Evolutionary conservation across 2,888 invertebrate genomes (phyloP).

Genomic region (Acleris emargana): DNA sequence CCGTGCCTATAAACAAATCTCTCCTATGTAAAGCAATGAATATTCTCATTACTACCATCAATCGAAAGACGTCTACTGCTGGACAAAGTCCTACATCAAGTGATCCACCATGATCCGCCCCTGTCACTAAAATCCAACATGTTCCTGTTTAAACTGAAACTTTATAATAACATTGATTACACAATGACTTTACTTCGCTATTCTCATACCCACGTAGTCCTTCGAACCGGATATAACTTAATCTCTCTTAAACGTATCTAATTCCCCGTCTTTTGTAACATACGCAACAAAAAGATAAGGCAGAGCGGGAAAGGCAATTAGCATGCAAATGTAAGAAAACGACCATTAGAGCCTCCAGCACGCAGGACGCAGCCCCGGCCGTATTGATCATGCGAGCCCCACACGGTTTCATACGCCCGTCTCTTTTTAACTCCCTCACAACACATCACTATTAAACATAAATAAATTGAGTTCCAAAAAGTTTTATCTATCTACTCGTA

Average conservation of each 20-base stretch:
- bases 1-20: background rate
- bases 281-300: slow-evolving; percentile 62
- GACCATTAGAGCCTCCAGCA: slow-evolving; percentile 70
- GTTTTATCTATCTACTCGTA: slow-evolving; percentile 46
- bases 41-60: too few relatives aligned
- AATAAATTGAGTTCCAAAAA: slow-evolving; percentile 61
- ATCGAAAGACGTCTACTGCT: too few relatives aligned
- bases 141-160: too few relatives aligned
- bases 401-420: slow-evolving; percentile 80
- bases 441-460: slow-evolving; percentile 82
- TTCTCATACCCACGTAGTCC: background rate
- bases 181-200: too few relatives aligned
- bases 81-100: too few relatives aligned
- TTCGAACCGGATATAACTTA: slow-evolving; percentile 5
- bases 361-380: slow-evolving; percentile 59
- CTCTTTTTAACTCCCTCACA: slow-evolving; percentile 82
- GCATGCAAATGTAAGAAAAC: slow-evolving; percentile 83
- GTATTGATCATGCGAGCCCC: slow-evolving; percentile 80
- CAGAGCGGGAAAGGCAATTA: slow-evolving; percentile 73
- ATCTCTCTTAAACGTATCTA: slow-evolving; percentile 50
- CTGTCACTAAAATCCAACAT: too few relatives aligned
- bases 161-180: too few relatives aligned
- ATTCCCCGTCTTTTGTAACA: slow-evolving; percentile 70
- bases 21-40: too few relatives aligned
- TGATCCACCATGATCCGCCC: too few relatives aligned